Evolutionary conservation across 1,140 invertebrate genomes (phyloP).

Genomic region (Drosophila hydei): DNA sequence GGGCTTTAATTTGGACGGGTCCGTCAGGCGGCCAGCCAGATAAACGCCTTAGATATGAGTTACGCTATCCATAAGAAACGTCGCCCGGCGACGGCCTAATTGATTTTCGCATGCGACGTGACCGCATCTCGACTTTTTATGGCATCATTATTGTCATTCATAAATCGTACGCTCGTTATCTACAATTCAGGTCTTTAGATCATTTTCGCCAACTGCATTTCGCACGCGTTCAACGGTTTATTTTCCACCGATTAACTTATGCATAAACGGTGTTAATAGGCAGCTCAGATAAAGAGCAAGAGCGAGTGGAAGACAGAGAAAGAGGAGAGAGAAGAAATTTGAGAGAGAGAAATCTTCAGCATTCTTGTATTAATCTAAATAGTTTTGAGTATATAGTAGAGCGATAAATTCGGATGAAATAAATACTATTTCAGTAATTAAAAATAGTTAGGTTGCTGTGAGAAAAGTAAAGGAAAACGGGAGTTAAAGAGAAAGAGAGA

Average conservation of each 20-base stretch:
- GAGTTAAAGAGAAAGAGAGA: no score
- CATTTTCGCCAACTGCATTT: slow-evolving; percentile 50
- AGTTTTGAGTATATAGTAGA: no score
- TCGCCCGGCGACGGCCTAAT: slow-evolving; percentile 51
- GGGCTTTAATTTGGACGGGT: slow-evolving; percentile 33
- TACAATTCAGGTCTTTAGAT: slow-evolving; percentile 31
- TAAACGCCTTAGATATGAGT: slow-evolving; percentile 57
- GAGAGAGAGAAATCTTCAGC: no score
- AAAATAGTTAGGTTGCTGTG: no score
- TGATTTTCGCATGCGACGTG: slow-evolving; percentile 75
- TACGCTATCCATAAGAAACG: slow-evolving; percentile 62
- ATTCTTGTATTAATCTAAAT: no score
- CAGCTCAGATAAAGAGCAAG: neutral
- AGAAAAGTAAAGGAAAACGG: no score
- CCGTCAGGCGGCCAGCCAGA: slow-evolving; percentile 31
- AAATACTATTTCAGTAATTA: no score
- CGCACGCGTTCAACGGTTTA: slow-evolving; percentile 44
- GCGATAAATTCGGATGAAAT: no score
- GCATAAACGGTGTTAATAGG: neutral
- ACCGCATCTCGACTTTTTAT: slow-evolving; percentile 41
- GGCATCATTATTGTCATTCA: slow-evolving; percentile 75
- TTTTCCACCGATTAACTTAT: slow-evolving; percentile 12
- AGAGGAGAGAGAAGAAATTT: no score
- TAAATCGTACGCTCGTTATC: slow-evolving; percentile 70
- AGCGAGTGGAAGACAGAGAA: no score